These are phyloP conservation scores for Furcula furcula DNA, from an alignment of 2,888 invertebrate genomes.

Conservation along the genomic window DNA sequence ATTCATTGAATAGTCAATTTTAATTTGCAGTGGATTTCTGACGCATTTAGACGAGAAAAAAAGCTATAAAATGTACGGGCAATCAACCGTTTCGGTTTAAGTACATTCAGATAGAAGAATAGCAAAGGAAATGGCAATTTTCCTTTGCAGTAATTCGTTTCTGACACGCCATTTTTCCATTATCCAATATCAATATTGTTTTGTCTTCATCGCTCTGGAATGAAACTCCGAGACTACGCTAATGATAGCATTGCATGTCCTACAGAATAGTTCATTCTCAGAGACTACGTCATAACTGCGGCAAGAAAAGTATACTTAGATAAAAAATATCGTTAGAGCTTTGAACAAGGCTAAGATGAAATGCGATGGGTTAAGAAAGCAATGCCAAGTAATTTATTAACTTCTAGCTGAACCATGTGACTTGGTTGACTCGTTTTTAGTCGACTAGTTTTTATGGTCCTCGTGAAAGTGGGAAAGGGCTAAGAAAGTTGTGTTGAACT, in stretches of 20 bases:
- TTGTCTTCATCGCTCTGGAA: slow-evolving; percentile 71
- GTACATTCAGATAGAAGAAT: slow-evolving; percentile 58
- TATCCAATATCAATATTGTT: slow-evolving; percentile 79
- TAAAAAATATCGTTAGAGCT: no score
- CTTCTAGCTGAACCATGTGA: no score
- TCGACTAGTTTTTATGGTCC: no score
- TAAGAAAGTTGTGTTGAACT: no score
- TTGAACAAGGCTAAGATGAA: no score
- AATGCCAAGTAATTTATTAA: no score
- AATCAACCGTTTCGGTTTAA: slow-evolving; percentile 41
- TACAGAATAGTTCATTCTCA: background rate
- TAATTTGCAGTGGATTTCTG: no score
- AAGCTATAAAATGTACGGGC: background rate
- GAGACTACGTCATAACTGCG: background rate
- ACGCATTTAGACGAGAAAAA: background rate
- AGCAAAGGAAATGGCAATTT: slow-evolving; percentile 70
- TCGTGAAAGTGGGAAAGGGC: no score
- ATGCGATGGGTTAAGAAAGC: no score
- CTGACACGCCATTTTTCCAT: slow-evolving; percentile 76
- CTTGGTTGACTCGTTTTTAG: no score
- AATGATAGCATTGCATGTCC: slow-evolving; percentile 69
- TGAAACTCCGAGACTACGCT: slow-evolving; percentile 59
- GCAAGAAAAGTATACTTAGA: slow-evolving; percentile 4
- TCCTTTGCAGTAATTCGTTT: slow-evolving; percentile 64
- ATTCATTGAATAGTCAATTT: no score